These are phyloP conservation scores for Lepus europaeus DNA, from an alignment of 2,113 vertebrate species.

Conservation along the genomic window DNA sequence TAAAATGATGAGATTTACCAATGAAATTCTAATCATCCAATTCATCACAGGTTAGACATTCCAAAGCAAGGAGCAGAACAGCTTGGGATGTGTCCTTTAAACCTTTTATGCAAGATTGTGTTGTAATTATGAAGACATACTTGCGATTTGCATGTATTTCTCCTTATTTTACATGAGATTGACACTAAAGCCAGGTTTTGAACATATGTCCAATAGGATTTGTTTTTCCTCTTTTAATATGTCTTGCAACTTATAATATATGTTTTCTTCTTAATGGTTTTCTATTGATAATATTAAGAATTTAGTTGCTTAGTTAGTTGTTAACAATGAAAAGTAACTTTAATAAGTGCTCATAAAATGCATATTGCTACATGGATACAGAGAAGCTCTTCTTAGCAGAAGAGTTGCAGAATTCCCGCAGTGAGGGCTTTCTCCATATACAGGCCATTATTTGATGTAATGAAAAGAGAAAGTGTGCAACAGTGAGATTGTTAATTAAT, in stretches of 20 bases:
- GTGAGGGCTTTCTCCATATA: slow-evolving; percentile 89
- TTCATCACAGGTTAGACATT: slow-evolving; percentile 84
- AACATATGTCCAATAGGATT: not conserved
- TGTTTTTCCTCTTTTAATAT: slow-evolving; percentile 53
- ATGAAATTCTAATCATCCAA: slow-evolving; percentile 80
- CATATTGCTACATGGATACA: slow-evolving; percentile 75
- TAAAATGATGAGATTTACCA: slow-evolving; percentile 86
- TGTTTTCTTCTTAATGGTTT: slow-evolving; percentile 22
- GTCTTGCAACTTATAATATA: slow-evolving; percentile 46
- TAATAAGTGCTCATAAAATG: slow-evolving; percentile 75
- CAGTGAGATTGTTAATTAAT: slow-evolving; percentile 99
- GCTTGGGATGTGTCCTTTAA: slow-evolving; percentile 77
- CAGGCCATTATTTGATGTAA: slow-evolving; percentile 98
- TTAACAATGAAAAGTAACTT: slow-evolving; percentile 62
- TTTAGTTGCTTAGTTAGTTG: slow-evolving; percentile 72
- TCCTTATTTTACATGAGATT: slow-evolving; percentile 70
- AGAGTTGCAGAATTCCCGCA: slow-evolving; percentile 85
- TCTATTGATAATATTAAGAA: slow-evolving; percentile 51
- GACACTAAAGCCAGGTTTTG: slow-evolving; percentile 55
- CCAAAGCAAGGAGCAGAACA: slow-evolving; percentile 75
- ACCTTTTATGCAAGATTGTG: slow-evolving; percentile 68
- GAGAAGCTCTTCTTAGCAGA: slow-evolving; percentile 83
- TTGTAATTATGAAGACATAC: slow-evolving; percentile 69
- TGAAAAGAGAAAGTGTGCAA: slow-evolving; percentile 99
- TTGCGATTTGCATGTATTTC: slow-evolving; percentile 38